These are phyloP conservation scores for Rotaria magnacalcarata DNA, from an alignment of 2,888 invertebrate genomes.

Conservation along the genomic window DNA sequence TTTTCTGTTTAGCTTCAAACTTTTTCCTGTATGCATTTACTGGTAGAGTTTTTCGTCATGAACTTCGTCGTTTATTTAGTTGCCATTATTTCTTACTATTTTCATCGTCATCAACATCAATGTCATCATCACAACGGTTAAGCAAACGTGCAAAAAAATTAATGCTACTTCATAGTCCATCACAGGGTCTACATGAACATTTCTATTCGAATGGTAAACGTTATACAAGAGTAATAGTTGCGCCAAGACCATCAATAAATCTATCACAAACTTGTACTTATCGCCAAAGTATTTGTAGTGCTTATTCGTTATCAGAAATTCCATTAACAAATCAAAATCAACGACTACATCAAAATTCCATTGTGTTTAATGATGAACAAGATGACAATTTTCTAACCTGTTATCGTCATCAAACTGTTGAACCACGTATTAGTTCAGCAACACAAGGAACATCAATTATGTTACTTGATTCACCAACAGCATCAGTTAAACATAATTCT, in stretches of 20 bases:
- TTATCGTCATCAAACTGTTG: not conserved
- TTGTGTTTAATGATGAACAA: not conserved
- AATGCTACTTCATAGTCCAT: not conserved
- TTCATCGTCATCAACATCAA: not conserved
- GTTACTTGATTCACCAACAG: not conserved
- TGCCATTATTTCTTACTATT: not conserved
- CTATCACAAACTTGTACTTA: not conserved
- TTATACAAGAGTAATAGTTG: not conserved
- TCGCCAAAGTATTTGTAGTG: slow-evolving; percentile 6
- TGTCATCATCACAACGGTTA: not conserved
- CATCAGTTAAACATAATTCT: not conserved
- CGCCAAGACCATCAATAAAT: not conserved
- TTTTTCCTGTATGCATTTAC: slow-evolving; percentile 53
- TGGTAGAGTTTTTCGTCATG: slow-evolving; percentile 51
- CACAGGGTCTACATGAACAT: slow-evolving; percentile 16
- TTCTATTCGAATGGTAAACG: slow-evolving; percentile 18
- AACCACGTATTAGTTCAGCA: not conserved
- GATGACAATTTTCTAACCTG: not conserved
- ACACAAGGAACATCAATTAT: slow-evolving; percentile 5
- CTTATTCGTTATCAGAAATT: not conserved
- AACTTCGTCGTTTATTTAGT: slow-evolving; percentile 48
- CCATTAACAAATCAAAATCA: slow-evolving; percentile 1
- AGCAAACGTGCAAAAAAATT: not conserved
- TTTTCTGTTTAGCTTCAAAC: slow-evolving; percentile 51
- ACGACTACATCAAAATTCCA: not conserved